Base-by-base conservation (phyloP, 92 coral and sea anemone species). In the Porites lobata region DNA sequence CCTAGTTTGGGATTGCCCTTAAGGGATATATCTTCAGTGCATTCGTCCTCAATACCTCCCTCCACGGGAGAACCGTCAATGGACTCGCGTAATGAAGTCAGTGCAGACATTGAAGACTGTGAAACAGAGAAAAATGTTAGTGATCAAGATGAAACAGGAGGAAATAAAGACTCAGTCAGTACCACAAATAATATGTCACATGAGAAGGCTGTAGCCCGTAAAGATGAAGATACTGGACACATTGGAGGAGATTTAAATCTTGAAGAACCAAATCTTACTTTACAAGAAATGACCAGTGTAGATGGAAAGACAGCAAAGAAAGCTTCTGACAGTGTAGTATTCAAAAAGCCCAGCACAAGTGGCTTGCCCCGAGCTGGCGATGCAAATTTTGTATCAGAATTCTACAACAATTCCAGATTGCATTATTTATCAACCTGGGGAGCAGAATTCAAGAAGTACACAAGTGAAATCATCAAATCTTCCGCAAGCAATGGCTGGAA, bases 351-450 rank as follows among this genome's bases (percentile, higher is more conserved):
- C 24, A 53, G 83, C 24, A 65, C 65, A 21, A 86, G 69, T 20
- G 71, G 81, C 17, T 85, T 83, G 63, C 94, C 96, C 12, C 95
- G 83, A 84, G 98, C 98, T 43, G 97, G 97, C 1, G 99, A 97
- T 74, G 86, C 97, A 2, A 97, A 97, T 83, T 97, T 97, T 91
- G 96, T 97, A 1, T 92, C 89, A 18, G 96, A 94, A 43, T 97
- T 93, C 76, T 97, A 97, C 87, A 95, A 72, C 78, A 93, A 97
- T 86, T 97, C 99, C 50, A 93, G 99, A 2, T 86, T 97, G 87
- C 99, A 97, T 87, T 93, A 93, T 76, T 72, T 97, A 61, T 94
- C 99, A 2, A 97, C 99, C 0, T 97, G 99, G 99, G 96, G 99
- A 10, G 96, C 98, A 24, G 99, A 97, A 66, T 90, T 97, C 56